Evolutionary conservation across 2,797 vertebrate species (phyloP).

Genomic region (Jordanella pulchra): DNA sequence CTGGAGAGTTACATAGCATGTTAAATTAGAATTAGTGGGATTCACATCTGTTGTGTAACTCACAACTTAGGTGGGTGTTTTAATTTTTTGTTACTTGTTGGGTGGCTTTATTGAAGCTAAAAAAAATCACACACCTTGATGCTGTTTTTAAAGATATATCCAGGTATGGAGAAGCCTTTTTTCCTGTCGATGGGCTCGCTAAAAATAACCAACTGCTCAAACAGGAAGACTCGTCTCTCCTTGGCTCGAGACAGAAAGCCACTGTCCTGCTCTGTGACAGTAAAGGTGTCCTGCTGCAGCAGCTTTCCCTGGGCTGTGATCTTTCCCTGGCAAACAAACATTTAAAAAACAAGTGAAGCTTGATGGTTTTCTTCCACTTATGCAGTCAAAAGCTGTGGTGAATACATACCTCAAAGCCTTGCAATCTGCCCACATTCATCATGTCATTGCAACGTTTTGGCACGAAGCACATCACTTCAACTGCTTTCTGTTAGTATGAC

Average conservation of each 20-base stretch:
- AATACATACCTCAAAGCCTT: constrained; percentile 89
- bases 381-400: constrained; percentile 32
- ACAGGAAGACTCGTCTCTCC: constrained; percentile 91
- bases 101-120: background rate
- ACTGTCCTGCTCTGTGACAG: constrained; percentile 86
- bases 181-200: constrained; percentile 92
- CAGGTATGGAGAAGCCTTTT: constrained; percentile 86
- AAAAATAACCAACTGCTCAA: constrained; percentile 93
- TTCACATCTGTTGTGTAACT: constrained; percentile 40
- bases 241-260: constrained; percentile 86
- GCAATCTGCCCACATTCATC: constrained; percentile 93
- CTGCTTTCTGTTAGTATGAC: constrained; percentile 83
- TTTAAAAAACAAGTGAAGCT: constrained; percentile 38
- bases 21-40: constrained; percentile 12
- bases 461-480: constrained; percentile 95
- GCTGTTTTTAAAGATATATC: constrained; percentile 91
- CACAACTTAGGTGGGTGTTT: constrained; percentile 15
- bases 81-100: background rate
- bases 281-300: constrained; percentile 92
- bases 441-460: constrained; percentile 94
- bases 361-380: constrained; percentile 18
- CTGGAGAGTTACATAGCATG: constrained; percentile 44
- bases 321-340: constrained; percentile 81
- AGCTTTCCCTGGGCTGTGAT: constrained; percentile 94
- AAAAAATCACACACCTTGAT: constrained; percentile 84